phyloP scores from a whole-genome alignment of 2,888 invertebrate genomes.

The Tinea pellionella region DNA sequence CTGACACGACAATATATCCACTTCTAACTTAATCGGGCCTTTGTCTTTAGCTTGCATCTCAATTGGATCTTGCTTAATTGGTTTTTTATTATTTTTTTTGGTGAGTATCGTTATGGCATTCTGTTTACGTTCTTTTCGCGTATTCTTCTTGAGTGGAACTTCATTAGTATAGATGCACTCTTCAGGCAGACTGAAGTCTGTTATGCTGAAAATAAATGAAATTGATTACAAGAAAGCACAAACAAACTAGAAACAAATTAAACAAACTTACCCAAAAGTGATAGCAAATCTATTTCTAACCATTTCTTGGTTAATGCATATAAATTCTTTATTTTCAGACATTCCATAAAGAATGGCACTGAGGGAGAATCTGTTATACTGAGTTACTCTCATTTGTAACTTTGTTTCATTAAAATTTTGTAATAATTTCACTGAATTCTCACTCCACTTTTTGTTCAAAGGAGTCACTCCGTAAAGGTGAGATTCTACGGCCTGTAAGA shows the following conservation, averaged over 20 bases:
- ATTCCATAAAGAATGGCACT: slow-evolving; percentile 42
- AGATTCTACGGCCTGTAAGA: slow-evolving; percentile 44
- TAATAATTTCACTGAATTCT: slow-evolving; percentile 38
- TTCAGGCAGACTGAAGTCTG: neutral
- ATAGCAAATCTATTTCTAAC: slow-evolving; percentile 49
- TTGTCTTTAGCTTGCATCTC: slow-evolving; percentile 52
- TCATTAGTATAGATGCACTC: neutral
- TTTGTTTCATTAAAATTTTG: slow-evolving; percentile 28
- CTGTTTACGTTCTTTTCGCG: slow-evolving; percentile 32
- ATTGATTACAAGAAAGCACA: neutral
- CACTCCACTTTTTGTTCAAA: slow-evolving; percentile 44
- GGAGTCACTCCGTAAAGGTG: slow-evolving; percentile 52
- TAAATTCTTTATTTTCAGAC: slow-evolving; percentile 30
- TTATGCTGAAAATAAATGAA: neutral
- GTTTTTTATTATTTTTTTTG: neutral
- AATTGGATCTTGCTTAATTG: slow-evolving; percentile 19
- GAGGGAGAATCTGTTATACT: slow-evolving; percentile 33
- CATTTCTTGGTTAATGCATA: slow-evolving; percentile 46
- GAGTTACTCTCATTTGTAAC: slow-evolving; percentile 42
- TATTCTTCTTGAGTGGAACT: neutral
- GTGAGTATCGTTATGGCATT: slow-evolving; percentile 19
- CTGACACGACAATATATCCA: slow-evolving; percentile 56
- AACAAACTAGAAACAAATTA: neutral
- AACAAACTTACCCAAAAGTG: slow-evolving; percentile 39
- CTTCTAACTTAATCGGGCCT: slow-evolving; percentile 58